phyloP scores from a whole-genome alignment of 2,113 vertebrate genomes.

The Podocnemis expansa region DNA sequence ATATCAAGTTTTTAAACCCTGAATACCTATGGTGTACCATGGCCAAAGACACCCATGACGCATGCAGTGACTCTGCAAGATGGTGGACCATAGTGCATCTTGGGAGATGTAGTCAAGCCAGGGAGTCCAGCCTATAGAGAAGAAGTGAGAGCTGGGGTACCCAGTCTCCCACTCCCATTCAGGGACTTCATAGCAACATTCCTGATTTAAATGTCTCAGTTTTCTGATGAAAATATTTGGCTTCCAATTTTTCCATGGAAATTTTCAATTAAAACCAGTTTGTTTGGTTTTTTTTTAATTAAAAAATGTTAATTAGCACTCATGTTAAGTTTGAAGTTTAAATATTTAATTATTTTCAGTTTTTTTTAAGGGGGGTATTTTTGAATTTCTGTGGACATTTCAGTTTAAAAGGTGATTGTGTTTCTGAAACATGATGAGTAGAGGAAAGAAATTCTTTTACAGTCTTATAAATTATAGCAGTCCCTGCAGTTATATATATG shows the following conservation, averaged over 20 bases:
- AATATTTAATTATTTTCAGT: rapidly evolving
- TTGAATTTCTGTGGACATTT: background rate
- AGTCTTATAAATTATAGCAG: background rate
- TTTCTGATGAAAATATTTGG: background rate
- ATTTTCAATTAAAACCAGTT: background rate
- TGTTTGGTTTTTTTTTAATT: background rate
- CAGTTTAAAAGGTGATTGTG: background rate
- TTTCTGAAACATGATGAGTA: background rate
- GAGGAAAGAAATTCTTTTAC: background rate
- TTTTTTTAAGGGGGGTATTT: no score
- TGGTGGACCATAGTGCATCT: background rate
- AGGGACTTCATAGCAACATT: background rate
- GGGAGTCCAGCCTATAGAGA: background rate
- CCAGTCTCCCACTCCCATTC: background rate
- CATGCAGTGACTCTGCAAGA: background rate
- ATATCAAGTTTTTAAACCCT: no score
- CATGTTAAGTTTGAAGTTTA: background rate
- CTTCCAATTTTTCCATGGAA: background rate
- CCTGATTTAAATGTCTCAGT: background rate
- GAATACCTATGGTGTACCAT: background rate
- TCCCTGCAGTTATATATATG: background rate
- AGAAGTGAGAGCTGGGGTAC: background rate
- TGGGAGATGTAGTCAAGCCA: background rate
- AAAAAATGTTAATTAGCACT: no score
- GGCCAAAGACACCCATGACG: background rate